Evolutionary conservation across 2,113 vertebrate species (phyloP).

Genomic region (Cricetomys ansorgei): DNA sequence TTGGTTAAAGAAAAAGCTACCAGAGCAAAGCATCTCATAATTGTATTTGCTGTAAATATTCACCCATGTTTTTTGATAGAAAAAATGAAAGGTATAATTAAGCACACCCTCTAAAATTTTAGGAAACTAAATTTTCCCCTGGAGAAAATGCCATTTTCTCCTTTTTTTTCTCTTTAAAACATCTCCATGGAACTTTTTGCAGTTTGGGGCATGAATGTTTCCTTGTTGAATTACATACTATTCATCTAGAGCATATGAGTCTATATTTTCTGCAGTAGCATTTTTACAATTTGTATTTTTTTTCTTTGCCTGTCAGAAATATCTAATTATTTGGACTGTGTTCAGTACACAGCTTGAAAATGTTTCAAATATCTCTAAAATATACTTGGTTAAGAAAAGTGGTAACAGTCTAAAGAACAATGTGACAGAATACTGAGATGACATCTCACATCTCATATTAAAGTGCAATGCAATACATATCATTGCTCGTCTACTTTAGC

Average conservation of each 20-base stretch:
- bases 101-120: not conserved
- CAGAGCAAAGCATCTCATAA: not conserved
- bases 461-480: not conserved
- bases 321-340: not conserved
- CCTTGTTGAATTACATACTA: not conserved
- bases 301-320: constrained; percentile 14
- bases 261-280: not conserved
- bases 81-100: not conserved
- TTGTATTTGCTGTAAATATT: not conserved
- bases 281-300: not conserved
- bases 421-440: not conserved
- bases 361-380: not conserved
- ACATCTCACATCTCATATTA: not conserved
- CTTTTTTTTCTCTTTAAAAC: constrained; percentile 11
- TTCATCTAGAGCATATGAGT: not conserved
- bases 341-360: constrained; percentile 11
- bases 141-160: constrained; percentile 17
- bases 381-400: not conserved
- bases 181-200: not conserved
- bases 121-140: constrained; percentile 34
- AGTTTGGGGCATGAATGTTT: constrained; percentile 32
- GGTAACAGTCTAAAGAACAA: not conserved
- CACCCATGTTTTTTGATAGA: not conserved
- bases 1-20: not conserved
- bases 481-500: not conserved